Evolutionary conservation across 2,888 invertebrate species (phyloP).

Genomic region (Cabera pusaria): DNA sequence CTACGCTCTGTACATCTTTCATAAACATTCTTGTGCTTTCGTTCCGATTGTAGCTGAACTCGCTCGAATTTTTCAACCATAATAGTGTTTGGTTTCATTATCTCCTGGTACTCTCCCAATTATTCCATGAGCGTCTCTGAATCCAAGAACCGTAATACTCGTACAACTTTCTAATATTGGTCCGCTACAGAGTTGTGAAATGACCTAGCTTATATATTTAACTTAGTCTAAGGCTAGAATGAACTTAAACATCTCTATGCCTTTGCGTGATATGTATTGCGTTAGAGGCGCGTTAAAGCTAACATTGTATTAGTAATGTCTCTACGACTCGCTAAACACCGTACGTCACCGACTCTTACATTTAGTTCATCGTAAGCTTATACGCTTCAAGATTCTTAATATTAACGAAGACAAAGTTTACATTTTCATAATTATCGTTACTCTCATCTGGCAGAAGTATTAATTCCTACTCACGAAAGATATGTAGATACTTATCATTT

Average conservation of each 20-base stretch:
- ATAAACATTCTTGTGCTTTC: constrained; percentile 20
- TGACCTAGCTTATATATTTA: constrained; percentile 69
- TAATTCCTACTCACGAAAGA: constrained; percentile 58
- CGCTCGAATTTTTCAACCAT: no score
- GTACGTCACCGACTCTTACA: constrained; percentile 37
- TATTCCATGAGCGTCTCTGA: constrained; percentile 25
- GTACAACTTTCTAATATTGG: constrained; percentile 84
- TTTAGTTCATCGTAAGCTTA: constrained; percentile 37
- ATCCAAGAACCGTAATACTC: constrained; percentile 61
- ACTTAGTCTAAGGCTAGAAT: constrained; percentile 65
- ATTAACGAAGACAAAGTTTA: constrained; percentile 48
- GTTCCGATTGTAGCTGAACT: no score
- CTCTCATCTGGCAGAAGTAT: constrained; percentile 46
- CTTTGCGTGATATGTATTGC: constrained; percentile 82
- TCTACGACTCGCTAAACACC: constrained; percentile 45
- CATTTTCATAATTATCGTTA: constrained; percentile 37
- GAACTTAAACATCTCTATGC: constrained; percentile 75
- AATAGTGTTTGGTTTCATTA: no score
- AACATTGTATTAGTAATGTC: constrained; percentile 41
- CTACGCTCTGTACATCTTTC: constrained; percentile 56
- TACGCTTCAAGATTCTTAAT: constrained; percentile 39
- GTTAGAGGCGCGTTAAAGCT: constrained; percentile 76
- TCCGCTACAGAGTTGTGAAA: constrained; percentile 81
- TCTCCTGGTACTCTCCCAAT: no score
- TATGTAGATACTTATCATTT: constrained; percentile 70